phyloP scores from a whole-genome alignment of 2,888 invertebrate species.

The Gari tellinella region DNA sequence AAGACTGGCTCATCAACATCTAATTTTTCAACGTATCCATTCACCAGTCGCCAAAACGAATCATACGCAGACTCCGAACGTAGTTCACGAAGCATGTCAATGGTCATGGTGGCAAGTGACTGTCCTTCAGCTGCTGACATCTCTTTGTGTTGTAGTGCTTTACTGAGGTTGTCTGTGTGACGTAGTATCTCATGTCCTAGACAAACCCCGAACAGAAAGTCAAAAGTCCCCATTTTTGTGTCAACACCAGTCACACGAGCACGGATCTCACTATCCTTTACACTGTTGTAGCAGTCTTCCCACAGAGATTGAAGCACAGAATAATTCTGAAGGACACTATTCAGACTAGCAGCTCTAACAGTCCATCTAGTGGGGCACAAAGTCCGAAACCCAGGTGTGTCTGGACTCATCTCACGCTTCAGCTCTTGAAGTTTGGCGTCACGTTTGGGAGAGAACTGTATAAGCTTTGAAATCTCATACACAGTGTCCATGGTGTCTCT shows the following conservation, averaged over 20 bases:
- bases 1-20: slow-evolving; percentile 33
- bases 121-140: slow-evolving; percentile 45
- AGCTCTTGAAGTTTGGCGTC: slow-evolving; percentile 14
- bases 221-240: slow-evolving; percentile 4
- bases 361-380: slow-evolving; percentile 7
- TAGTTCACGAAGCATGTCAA: slow-evolving; percentile 12
- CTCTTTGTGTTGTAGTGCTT: slow-evolving; percentile 26
- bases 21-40: neutral
- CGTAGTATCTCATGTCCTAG: slow-evolving; percentile 9
- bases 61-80: slow-evolving; percentile 20
- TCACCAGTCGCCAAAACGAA: too few species aligned
- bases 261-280: slow-evolving; percentile 4
- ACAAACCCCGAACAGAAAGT: slow-evolving; percentile 7
- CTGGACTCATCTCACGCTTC: slow-evolving; percentile 6
- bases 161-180: slow-evolving; percentile 49
- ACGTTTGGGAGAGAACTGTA: slow-evolving; percentile 57
- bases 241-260: slow-evolving; percentile 7
- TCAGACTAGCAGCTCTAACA: neutral
- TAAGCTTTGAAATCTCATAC: slow-evolving; percentile 41
- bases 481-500: slow-evolving; percentile 23
- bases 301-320: slow-evolving; percentile 3
- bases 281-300: neutral
- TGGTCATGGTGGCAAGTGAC: slow-evolving; percentile 6
- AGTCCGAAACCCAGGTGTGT: slow-evolving; percentile 3
- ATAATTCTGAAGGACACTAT: slow-evolving; percentile 10